Evolutionary conservation across 2,113 vertebrate genomes (phyloP).

Genomic region (Physeter macrocephalus): DNA sequence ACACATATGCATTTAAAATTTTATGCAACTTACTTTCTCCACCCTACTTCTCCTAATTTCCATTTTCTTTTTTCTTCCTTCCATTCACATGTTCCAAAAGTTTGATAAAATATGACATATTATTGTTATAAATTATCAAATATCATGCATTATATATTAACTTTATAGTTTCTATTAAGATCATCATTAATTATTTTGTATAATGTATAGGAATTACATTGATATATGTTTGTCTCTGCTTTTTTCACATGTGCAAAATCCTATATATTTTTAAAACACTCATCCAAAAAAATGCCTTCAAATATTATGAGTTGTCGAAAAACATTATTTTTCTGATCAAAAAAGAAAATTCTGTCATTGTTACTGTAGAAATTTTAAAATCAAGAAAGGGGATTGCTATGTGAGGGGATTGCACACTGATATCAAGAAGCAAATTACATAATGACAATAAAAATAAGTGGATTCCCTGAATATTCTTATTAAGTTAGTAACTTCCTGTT

Average conservation of each 20-base stretch:
- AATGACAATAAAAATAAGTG: not conserved
- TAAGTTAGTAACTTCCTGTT: not conserved
- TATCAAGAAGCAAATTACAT: not conserved
- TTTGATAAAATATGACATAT: not conserved
- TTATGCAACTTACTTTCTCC: not conserved
- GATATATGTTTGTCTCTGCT: not conserved
- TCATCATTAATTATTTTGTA: not conserved
- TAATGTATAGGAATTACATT: not conserved
- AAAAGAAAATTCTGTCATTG: not conserved
- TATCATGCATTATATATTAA: not conserved
- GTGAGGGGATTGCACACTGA: not conserved
- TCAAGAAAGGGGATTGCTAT: not conserved
- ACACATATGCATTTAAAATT: not conserved
- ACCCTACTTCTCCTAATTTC: not conserved
- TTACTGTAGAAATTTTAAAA: not conserved
- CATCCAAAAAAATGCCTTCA: not conserved
- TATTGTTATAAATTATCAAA: not conserved
- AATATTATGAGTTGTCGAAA: not conserved
- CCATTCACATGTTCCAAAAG: not conserved
- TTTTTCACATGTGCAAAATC: not conserved
- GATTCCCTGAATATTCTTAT: not conserved
- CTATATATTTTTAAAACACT: not conserved
- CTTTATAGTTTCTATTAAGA: not conserved
- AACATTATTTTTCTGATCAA: not conserved
- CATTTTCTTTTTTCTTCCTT: not conserved